Base-by-base conservation (phyloP, 2,797 vertebrate species). In the Mus spretus region DNA sequence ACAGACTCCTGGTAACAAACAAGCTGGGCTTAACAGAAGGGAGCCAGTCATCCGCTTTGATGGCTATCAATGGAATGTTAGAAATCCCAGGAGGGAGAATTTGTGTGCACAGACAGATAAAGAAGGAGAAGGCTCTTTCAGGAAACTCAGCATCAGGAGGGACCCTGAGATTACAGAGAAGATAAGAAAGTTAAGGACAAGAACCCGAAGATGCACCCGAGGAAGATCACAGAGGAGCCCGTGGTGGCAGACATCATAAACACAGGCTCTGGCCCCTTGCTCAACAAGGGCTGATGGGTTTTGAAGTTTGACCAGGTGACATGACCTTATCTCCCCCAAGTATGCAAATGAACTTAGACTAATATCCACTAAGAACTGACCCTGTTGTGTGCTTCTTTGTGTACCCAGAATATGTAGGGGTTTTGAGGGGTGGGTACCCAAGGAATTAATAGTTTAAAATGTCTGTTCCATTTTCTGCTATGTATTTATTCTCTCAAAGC, bases 41-140 rank as follows among this genome's bases (percentile, higher is more conserved):
- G 75, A 79, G 67, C 53, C 26, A 94, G 92, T 47, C 3, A 1
- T 14, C 9, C 6, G 20, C 65, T 70, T 89, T 70, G 74, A 83
- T 89, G 90, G 17, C 81, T 95, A 78, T 89, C 90, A 55, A 0
- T 31, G 72, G 75, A 92, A 84, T 59, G 77, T 78, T 47, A 28
- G 50, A 67, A 92, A 88, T 91, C 85, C 59, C 82, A 91, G 89
- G 63, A 96, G 90, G 40, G 3, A 26, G n/a, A 57, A 53, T 65
- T 65, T 77, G 14, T 82, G 77, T 91, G 59, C 37, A 79, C 80
- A 89, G 86, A 92, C 77, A 89, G 86, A 92, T 92, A 98, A 93
- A 80, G 63, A 77, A 40, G 72, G 59, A 67, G 91, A 94, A 47
- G 78, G 28, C 85, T 89, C 74, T 93, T 57, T 14, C 53, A 53